These are phyloP conservation scores for Noctua comes DNA, from an alignment of 2,888 invertebrate species.

Conservation along the genomic window DNA sequence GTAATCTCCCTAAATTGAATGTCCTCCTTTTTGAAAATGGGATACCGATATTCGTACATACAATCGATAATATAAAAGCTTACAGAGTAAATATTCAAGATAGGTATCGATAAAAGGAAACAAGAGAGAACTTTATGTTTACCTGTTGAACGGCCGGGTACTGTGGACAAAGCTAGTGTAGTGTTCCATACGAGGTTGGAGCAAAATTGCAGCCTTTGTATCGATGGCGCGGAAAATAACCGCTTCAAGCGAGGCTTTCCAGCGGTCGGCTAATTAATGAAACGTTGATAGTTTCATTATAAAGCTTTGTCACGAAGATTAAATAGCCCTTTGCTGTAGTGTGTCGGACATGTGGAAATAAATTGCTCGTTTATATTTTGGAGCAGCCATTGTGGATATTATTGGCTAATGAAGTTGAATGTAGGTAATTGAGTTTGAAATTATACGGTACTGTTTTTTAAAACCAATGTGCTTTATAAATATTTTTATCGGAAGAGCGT, in stretches of 20 bases:
- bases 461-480: neutral
- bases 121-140: constrained; percentile 65
- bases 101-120: constrained; percentile 57
- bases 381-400: constrained; percentile 7
- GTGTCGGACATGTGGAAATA: constrained; percentile 44
- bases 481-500: neutral
- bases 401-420: constrained; percentile 1
- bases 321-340: constrained; percentile 49
- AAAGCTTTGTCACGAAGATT: constrained; percentile 50
- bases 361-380: constrained; percentile 41
- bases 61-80: constrained; percentile 36
- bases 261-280: constrained; percentile 52
- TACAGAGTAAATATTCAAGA: constrained; percentile 31
- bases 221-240: constrained; percentile 61
- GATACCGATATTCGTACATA: constrained; percentile 1
- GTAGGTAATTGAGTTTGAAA: constrained; percentile 5
- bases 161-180: constrained; percentile 46
- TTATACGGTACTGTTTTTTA: neutral
- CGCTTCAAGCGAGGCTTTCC: constrained; percentile 48
- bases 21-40: constrained; percentile 14
- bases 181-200: constrained; percentile 39
- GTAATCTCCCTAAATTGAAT: constrained; percentile 32
- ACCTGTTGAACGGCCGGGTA: constrained; percentile 69
- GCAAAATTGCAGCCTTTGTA: constrained; percentile 62
- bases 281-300: constrained; percentile 59